Conservation (phyloP, 2,113 vertebrate genomes). For the Microtus ochrogaster region DNA sequence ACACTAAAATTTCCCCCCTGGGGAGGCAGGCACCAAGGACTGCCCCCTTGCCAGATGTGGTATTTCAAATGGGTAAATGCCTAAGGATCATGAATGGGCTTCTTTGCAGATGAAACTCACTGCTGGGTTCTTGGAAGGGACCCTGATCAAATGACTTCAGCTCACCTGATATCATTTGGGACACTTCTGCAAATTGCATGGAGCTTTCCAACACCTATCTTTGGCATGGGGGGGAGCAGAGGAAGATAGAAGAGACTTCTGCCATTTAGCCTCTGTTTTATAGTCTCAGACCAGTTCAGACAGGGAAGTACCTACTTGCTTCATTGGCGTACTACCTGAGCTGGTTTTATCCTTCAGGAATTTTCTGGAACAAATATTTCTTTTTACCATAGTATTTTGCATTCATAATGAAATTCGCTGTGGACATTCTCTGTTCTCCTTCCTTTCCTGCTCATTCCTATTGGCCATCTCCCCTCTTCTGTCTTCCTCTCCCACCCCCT, state of each 20-base stretch:
- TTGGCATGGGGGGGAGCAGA: conserved; percentile 72
- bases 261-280: conserved; percentile 26
- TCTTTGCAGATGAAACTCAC: conserved; percentile 59
- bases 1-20: conserved; percentile 20
- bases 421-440: conserved; percentile 24
- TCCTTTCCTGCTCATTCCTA: conserved; percentile 36
- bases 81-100: background rate
- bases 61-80: background rate
- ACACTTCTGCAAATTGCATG: conserved; percentile 23
- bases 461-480: conserved; percentile 71
- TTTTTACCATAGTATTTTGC: conserved; percentile 29
- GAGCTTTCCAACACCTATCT: conserved; percentile 60
- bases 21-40: conserved; percentile 29
- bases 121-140: conserved; percentile 49
- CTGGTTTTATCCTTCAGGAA: conserved; percentile 42
- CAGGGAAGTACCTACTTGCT: conserved; percentile 51
- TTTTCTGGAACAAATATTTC: conserved; percentile 46
- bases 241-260: conserved; percentile 75
- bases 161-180: conserved; percentile 67
- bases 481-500: conserved; percentile 76
- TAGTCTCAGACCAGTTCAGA: conserved; percentile 49
- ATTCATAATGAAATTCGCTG: background rate
- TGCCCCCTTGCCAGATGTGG: background rate
- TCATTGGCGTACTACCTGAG: conserved; percentile 41
- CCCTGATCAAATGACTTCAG: conserved; percentile 5